Base-by-base conservation (phyloP, 2,888 invertebrate genomes). In the Pilophorus perplexus region DNA sequence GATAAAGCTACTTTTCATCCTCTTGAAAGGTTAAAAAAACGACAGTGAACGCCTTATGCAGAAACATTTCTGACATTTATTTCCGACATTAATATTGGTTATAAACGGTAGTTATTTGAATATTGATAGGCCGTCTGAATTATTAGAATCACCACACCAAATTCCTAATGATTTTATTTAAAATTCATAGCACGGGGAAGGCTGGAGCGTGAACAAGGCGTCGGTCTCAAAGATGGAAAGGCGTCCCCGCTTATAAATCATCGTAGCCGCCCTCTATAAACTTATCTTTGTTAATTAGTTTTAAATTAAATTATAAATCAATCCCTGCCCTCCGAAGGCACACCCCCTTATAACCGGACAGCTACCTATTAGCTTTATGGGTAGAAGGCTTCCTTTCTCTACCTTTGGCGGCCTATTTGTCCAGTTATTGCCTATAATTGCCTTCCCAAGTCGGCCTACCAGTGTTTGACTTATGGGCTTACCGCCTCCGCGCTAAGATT, bases 291-390 rank as follows among this genome's bases (percentile, higher is more conserved):
- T 65, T 71, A 72, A 72, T 72, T 72, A 71, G 71, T 72, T 72
- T 72, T 69, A 71, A 72, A 72, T 72, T 72, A 72, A 72, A 72
- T 72, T 72, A 72, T 72, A 72, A 72, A 72, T 72, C 72, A 72
- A 71, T 71, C 64, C 67, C 27, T 62, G 27, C 48, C 50, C 42
- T 54, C 14, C 6, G 33, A 23, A 55, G 55, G 38, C 20, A 12
- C 20, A 38, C 18, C 55, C 37, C 28, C 23, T 27, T 48, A 20
- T 25, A 28, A 62, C 38, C 18, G 55, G 64, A 54, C 64, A 52
- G 64, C 64, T 65, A 40, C 64, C 64, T 65, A 65, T 65, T 65
- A 65, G 54, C 42, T 54, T 38, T 62, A 62, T 48, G 50, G 64
- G 50, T 23, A 38, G 54, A 54, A 42, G 54, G 28, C 48, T 42